Evolutionary conservation across 2,113 vertebrate species (phyloP).

Genomic region (Cynoglossus semilaevis): DNA sequence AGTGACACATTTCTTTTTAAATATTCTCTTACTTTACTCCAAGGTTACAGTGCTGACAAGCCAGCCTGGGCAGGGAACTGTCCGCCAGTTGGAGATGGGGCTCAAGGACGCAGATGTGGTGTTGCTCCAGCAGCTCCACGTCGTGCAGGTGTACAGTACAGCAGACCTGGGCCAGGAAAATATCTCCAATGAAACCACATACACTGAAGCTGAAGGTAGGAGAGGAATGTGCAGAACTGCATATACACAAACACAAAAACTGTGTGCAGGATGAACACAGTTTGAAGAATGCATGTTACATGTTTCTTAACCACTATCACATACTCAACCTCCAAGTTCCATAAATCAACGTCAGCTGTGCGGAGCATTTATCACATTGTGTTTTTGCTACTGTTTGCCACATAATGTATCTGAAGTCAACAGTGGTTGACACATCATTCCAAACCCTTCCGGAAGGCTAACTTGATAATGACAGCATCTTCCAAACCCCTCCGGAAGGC

Average conservation of each 20-base stretch:
- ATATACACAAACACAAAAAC: neutral
- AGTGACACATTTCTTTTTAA: too few relatives aligned
- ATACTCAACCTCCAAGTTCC: neutral
- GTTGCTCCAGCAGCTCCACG: slow-evolving; percentile 80
- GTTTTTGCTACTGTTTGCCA: slow-evolving; percentile 5
- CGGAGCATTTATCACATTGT: slow-evolving; percentile 11
- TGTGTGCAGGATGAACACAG: neutral
- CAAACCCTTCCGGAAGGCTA: slow-evolving; percentile 1
- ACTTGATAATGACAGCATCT: slow-evolving; percentile 32
- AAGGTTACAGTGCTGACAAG: slow-evolving; percentile 89
- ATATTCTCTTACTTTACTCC: neutral
- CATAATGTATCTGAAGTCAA: neutral
- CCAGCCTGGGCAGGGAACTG: slow-evolving; percentile 73
- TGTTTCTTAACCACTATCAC: neutral
- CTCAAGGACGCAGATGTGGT: slow-evolving; percentile 79
- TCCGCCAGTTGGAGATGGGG: slow-evolving; percentile 79
- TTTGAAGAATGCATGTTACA: neutral
- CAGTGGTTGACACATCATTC: slow-evolving; percentile 13
- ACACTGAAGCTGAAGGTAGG: slow-evolving; percentile 58
- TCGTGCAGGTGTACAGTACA: slow-evolving; percentile 76
- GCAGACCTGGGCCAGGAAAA: slow-evolving; percentile 50
- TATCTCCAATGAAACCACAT: slow-evolving; percentile 40
- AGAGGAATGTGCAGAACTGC: neutral
- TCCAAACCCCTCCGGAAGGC: slow-evolving; percentile 4
- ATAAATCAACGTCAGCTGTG: slow-evolving; percentile 4